Base-by-base conservation (phyloP, 1,140 invertebrate genomes). In the Ceratina australensis region DNA sequence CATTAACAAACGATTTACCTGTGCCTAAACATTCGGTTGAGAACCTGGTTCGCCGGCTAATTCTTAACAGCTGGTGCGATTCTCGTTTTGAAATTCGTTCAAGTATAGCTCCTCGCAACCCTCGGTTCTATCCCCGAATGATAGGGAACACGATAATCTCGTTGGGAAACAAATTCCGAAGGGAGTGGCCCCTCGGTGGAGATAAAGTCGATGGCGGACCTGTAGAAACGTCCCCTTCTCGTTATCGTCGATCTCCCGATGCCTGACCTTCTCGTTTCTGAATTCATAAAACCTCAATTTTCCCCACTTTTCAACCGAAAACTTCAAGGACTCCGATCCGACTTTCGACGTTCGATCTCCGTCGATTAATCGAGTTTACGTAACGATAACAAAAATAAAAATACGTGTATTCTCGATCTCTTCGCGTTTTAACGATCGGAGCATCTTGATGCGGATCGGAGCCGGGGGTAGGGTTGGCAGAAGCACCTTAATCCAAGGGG, bases 401-500 rank as follows among this genome's bases (percentile, higher is more conserved):
- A 12, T 10, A n/a, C n/a, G n/a, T 49, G n/a, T 54, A 54, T 42
- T 42, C 5, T 42, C 33, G 33, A 42, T 42, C 33, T 42, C 33
- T 42, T 42, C 33, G 13, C 16, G 49, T 42, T 64, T 49, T 16
- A 64, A 47, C 52, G 50, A 33, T 81, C 59, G 26, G 22, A 68
- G 26, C 26, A 60, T 78, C 75, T 59, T 16, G 49, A 69, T 66
- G 74, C 28, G 69, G 50, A 81, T 77, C 22, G 16, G 13, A 24
- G 22, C 4, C 16, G 64, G 54, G 66, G 60, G 61, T 52, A 72
- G 79, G 52, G 75, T 64, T 65, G 42, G 67, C 69, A 71, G 57
- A 61, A 74, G 76, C 65, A 75, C 72, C 72, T 85, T 84, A 84
- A 86, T 86, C 80, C 79, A 50, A 52, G 74, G 73, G 66, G 80